These are phyloP conservation scores for Lycaon pictus DNA, from an alignment of 2,113 vertebrate genomes.

Conservation along the genomic window DNA sequence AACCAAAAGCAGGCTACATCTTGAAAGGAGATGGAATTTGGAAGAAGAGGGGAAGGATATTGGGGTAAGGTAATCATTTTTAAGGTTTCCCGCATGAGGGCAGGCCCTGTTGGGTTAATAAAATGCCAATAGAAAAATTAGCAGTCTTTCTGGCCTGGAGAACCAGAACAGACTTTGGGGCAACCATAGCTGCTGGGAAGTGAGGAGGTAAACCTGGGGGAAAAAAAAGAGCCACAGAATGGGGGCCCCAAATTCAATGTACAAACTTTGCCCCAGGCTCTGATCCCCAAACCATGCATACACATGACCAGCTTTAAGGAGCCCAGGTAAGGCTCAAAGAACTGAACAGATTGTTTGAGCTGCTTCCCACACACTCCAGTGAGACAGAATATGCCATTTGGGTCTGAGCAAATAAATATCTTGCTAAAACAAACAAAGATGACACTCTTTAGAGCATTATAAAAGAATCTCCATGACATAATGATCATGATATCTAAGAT, in stretches of 20 bases:
- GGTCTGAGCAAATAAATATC: not conserved
- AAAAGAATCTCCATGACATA: not conserved
- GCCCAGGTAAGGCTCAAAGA: not conserved
- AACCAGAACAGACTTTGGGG: not conserved
- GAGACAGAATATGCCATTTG: not conserved
- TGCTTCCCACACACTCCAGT: not conserved
- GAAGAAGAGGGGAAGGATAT: not conserved
- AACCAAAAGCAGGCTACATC: constrained; percentile 8
- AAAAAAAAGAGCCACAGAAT: not conserved
- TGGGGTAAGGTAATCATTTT: not conserved
- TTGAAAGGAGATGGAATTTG: not conserved
- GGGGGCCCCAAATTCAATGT: not conserved
- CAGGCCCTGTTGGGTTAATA: not conserved
- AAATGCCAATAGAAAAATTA: not conserved
- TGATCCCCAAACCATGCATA: not conserved
- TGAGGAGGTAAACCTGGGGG: not conserved
- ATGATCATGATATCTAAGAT: not conserved
- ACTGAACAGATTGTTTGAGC: constrained; percentile 37
- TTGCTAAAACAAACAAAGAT: not conserved
- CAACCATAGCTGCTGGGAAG: not conserved
- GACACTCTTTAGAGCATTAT: not conserved
- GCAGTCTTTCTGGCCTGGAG: not conserved
- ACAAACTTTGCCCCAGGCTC: constrained; percentile 50
- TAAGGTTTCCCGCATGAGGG: not conserved
- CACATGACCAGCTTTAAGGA: not conserved